Evolutionary conservation across 1,140 invertebrate species (phyloP), one percentile per base, ranked within the genome.

Genomic region (Neotoxoptera formosana): DNA sequence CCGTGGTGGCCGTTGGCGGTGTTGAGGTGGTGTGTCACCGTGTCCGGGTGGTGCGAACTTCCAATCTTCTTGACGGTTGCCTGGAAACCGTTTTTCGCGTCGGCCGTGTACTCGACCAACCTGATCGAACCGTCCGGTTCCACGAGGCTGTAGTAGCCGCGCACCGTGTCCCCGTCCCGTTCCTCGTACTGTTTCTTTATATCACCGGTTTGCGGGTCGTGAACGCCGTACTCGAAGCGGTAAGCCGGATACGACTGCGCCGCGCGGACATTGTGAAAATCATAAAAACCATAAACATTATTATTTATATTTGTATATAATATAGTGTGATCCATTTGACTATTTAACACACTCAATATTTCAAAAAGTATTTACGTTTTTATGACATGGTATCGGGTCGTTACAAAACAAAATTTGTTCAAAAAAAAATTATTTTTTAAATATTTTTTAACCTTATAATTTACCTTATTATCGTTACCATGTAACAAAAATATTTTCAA

Each of bases 201-300:
- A 91, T 95, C 95, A 36, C 95, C 95, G 76, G 94, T 94, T 87
- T 95, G 94, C 14, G 94, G 94, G 93, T 95, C 95, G 92, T 95
- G 94, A 25, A 95, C 95, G 47, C 94, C 95, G 94, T 95, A 95
- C 94, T 95, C 94, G 94, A 95, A 95, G 36, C 94, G 94, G 94
- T 95, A 95, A 53, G 94, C 94, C 20, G 94, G 94, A 93, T 94
- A 94, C 6, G 94, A 87, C 94, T 94, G 86, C 23, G 30, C 23
- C 34, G 2, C 1, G 41, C 21, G 30, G 23, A 90, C 45, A 47
- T 81, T 9, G 81, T 30, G 23, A 34, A 76, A 34, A 84, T 3
- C 76, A 36, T 20, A 36, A 17, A 83, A 34, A 83, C 14, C 60
- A n/a, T n/a, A 76, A 76, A 17, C 30, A 34, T 76, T n/a, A 76